Evolutionary conservation across 23 tunicate genomes (phyloP).

Genomic region (Phallusia fumigata): DNA sequence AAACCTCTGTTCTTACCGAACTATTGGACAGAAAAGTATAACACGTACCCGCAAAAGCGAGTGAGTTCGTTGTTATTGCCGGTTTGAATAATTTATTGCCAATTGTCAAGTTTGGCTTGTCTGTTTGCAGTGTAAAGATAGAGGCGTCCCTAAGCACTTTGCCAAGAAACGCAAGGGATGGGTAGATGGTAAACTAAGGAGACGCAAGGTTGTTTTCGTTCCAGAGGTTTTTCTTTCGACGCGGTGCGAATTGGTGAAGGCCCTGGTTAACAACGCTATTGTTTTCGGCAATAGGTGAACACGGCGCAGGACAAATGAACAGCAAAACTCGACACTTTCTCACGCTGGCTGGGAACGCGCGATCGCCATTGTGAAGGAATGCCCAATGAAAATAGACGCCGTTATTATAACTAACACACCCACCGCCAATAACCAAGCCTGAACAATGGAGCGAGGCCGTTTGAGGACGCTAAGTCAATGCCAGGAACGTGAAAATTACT

Average conservation of each 20-base stretch:
- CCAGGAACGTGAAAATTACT: conserved; percentile 3
- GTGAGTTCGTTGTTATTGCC: no score
- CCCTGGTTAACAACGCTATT: background rate
- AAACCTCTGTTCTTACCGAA: no score
- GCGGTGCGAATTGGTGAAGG: background rate
- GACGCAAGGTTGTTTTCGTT: background rate
- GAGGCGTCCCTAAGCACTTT: no score
- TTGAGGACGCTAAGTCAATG: conserved; percentile 11
- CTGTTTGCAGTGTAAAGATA: no score
- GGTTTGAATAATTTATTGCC: no score
- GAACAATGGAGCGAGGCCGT: background rate
- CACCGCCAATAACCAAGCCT: background rate
- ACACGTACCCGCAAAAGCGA: no score
- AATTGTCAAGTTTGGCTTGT: no score
- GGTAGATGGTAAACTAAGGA: background rate
- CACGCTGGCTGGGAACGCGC: conserved; percentile 12
- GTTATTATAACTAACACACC: conserved; percentile 8
- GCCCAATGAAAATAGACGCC: background rate
- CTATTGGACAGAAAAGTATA: no score
- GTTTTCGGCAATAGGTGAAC: conserved; percentile 2
- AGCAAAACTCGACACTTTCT: background rate
- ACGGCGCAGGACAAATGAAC: background rate
- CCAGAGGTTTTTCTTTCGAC: background rate
- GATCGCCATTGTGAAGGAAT: background rate
- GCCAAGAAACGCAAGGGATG: no score